Conservation (phyloP, 2,888 invertebrate genomes). For the Lutraria lutraria region DNA sequence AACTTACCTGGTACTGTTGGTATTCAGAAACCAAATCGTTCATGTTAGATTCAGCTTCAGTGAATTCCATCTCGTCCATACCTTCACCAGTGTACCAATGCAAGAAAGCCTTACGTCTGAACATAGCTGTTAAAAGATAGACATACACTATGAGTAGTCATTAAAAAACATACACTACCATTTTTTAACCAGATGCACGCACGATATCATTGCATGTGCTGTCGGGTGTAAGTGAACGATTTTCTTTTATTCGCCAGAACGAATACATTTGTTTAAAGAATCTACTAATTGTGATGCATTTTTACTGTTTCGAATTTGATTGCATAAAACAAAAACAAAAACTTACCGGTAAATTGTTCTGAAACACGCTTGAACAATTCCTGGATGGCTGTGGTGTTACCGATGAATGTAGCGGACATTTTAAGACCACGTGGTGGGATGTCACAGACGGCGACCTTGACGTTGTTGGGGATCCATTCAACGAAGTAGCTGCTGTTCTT, state of each 20-base stretch:
- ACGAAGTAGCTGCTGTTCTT: constrained; percentile 95
- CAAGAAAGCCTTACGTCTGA: constrained; percentile 97
- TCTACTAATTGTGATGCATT: too few relatives aligned
- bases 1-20: constrained; percentile 78
- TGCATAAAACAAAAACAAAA: not conserved
- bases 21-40: constrained; percentile 88
- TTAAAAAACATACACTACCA: too few relatives aligned
- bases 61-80: constrained; percentile 95
- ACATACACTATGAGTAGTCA: not conserved
- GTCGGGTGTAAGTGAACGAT: too few relatives aligned
- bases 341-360: constrained; percentile 89
- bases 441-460: constrained; percentile 63
- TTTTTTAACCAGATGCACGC: too few relatives aligned
- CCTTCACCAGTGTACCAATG: constrained; percentile 98
- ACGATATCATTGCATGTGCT: too few relatives aligned
- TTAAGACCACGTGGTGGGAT: constrained; percentile 93
- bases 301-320: too few relatives aligned
- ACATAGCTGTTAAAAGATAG: constrained; percentile 91
- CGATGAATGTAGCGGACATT: constrained; percentile 89
- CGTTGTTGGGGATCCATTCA: constrained; percentile 96
- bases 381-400: constrained; percentile 80
- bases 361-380: constrained; percentile 84
- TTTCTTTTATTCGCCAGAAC: too few relatives aligned
- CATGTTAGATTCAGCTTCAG: constrained; percentile 97
- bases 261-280: too few relatives aligned